Evolutionary conservation across 1,140 invertebrate species (phyloP), one percentile per base, ranked within the genome.

Genomic region (Melitaea cinxia): DNA sequence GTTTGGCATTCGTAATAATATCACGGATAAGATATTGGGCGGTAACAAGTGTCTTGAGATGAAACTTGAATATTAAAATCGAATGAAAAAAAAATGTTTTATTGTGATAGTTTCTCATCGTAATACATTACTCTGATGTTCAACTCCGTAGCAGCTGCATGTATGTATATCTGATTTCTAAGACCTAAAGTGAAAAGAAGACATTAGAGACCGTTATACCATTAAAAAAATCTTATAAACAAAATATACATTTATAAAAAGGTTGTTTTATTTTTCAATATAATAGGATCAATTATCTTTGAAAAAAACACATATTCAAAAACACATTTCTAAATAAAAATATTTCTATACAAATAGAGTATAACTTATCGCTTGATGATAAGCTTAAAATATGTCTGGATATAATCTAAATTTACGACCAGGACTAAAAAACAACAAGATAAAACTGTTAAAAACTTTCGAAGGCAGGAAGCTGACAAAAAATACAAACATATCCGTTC

Each of bases 381-480:
- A 65, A 68, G 47, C 61, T 65, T 64, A 49, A 72, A 58, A 67
- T 67, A 67, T 59, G 26, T 54, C 35, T 58, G 59, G 17, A 64
- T 68, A 59, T 61, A 68, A 68, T 72, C 58, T 53, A 62, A 72
- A 87, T 87, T 87, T 84, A 82, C 79, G 60, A 73, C 77, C 54
- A 21, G 23, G 26, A 28, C 73, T 75, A 77, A 73, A 69, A 73
- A 76, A 73, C 68, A 73, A 59, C 68, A 72, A 56, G 72, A 78
- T 77, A 78, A 82, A 84, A 82, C 69, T 79, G 64, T 82, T 84
- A 82, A 88, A 87, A 84, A 82, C 72, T 61, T 65, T 56, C 56
- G 59, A 39, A 74, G 65, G 73, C 82, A 86, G 83, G 85, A 85
- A 86, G 60, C 70, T 69, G 63, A 83, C 68, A 84, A 88, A 86